These are phyloP conservation scores for Laupala kohalensis DNA, from an alignment of 1,140 invertebrate species.

Conservation along the genomic window DNA sequence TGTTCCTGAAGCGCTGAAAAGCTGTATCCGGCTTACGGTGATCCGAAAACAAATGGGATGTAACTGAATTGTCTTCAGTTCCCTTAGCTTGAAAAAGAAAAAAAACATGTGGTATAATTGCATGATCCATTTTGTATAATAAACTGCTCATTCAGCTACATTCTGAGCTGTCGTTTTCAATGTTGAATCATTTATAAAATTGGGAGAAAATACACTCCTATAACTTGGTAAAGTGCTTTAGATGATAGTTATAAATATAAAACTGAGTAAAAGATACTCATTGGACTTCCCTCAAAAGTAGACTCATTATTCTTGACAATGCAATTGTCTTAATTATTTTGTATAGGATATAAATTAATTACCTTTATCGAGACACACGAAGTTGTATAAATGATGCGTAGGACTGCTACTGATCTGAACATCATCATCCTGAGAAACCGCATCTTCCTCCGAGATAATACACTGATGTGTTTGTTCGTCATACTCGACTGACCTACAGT, in stretches of 20 bases:
- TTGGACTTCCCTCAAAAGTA: no score
- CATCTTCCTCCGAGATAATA: conserved; percentile 77
- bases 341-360: conserved; percentile 32
- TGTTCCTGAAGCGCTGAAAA: conserved; percentile 76
- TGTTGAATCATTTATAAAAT: no score
- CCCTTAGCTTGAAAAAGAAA: not conserved
- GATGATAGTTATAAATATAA: no score
- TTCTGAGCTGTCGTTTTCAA: no score
- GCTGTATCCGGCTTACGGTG: conserved; percentile 71
- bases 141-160: no score
- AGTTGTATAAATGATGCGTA: conserved; percentile 70
- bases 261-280: no score
- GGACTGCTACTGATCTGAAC: conserved; percentile 64
- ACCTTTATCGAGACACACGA: conserved; percentile 76
- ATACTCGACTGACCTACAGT: conserved; percentile 80
- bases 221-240: no score
- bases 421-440: conserved; percentile 71
- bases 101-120: no score
- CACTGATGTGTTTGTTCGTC: conserved; percentile 74
- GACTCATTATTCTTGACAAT: no score
- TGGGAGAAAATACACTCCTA: no score
- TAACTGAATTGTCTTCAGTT: conserved; percentile 67
- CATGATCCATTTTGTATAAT: no score
- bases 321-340: conserved; percentile 18
- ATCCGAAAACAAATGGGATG: conserved; percentile 65